Base-by-base conservation (phyloP, 2,113 vertebrate genomes). In the Typhlomys cinereus region DNA sequence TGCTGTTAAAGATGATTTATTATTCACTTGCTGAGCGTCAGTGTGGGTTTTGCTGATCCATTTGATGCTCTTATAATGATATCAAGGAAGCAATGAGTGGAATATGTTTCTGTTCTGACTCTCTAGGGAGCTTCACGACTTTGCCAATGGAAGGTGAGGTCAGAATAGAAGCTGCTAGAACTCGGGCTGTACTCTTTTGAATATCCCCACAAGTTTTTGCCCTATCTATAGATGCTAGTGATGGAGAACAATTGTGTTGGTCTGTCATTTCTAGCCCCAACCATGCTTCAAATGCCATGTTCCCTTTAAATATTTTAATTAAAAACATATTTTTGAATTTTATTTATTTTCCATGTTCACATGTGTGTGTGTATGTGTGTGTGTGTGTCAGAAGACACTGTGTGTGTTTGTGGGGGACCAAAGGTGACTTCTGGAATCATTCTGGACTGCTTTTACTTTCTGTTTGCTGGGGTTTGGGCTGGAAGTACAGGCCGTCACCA, bases 1-100 rank as follows among this genome's bases (percentile, higher is more conserved):
- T 75, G 73, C 82, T 52, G 9, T 89, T 88, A 91, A n/a, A 48
- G 88, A 50, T 46, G 36, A 87, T 92, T 64, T 81, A 83, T 95
- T 91, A 80, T 86, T 87, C 67, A 67, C 80, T 50, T 87, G 31
- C 69, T 85, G 67, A 91, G 17, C 73, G 73, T 69, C 85, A 90
- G 27, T 48, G 4, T 61, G 85, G 41, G 61, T 82, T 11, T 80
- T 86, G 31, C 29, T 39, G 46, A 89, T 54, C 78, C 50, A 83
- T 50, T 66, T 76, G 78, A n/a, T 66, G 31, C 44, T 79, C 36
- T 48, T 83, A 23, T 2, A 71, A 52, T 34, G 31, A 46, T 69
- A 59, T 88, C 85, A 85, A 46, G 85, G 82, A 94, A 88, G 27
- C 69, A 36, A 79, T 44, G 54, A 64, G 10, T 90, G 91, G 82